phyloP scores from a whole-genome alignment of 2,113 vertebrate species.

The Mustela nigripes region DNA sequence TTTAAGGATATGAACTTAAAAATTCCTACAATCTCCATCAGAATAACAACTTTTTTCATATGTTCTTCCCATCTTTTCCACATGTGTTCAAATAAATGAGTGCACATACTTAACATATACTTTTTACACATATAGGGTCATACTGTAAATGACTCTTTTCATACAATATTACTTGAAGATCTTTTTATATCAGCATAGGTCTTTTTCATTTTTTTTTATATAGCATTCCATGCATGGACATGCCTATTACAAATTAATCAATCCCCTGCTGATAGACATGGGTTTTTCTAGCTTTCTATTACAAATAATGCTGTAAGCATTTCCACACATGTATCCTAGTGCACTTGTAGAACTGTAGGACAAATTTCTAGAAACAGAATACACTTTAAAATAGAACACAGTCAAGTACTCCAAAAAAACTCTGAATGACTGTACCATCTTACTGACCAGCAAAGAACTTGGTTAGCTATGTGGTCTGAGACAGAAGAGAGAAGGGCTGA shows the following conservation, averaged over 20 bases:
- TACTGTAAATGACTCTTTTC: neutral
- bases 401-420: neutral
- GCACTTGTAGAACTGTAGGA: neutral
- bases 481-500: neutral
- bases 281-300: neutral
- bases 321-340: neutral
- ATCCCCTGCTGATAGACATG: neutral
- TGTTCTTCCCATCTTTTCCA: constrained; percentile 5
- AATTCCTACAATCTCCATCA: neutral
- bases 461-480: neutral
- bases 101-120: neutral
- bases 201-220: neutral
- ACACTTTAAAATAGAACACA: neutral
- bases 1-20: neutral
- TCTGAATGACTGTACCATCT: neutral
- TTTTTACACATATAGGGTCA: neutral
- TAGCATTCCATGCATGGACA: neutral
- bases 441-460: neutral
- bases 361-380: neutral
- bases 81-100: neutral
- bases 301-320: neutral
- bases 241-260: neutral
- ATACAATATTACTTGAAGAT: neutral
- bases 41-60: neutral
- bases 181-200: neutral